Base-by-base conservation (phyloP, 2,888 invertebrate genomes). In the Mythimna loreyi region DNA sequence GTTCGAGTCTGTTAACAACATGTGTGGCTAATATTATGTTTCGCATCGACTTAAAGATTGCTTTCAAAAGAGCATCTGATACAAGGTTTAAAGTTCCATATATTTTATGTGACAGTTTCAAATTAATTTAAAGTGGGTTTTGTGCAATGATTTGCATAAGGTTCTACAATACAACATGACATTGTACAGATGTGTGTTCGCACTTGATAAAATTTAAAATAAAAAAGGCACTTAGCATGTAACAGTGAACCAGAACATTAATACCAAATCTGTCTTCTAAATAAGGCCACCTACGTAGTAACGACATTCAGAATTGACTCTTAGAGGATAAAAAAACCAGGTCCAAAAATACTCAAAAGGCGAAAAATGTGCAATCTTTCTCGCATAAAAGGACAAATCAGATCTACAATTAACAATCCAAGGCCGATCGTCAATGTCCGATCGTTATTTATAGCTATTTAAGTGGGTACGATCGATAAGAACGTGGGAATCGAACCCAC, bases 401-500 rank as follows among this genome's bases (percentile, higher is more conserved):
- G 30, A 53, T 63, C 63, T 71, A 76, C 69, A 76, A 80, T 80
- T 66, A 75, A 67, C 62, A 70, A 75, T 61, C 68, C 72, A 82
- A 84, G 84, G 82, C 28, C 64, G 61, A 64, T 75, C 61, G 66
- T 68, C 62, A 78, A 76, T 72, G 73, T 53, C 49, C 67, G 55
- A 72, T 67, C 49, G 49, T 77, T 84, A 82, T 83, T 83, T 82
- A 83, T 84, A 84, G 77, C 69, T 61, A 60, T 83, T 75, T 73
- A 82, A 83, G 84, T 80, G 80, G 72, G 47, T 53, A 40, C 67
- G 75, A 83, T 87, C 84, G 83, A 84, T 80, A 81, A 75, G 71
- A 73, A 78, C 84, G 86, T 86, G 86, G 85, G 86, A 86, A 87
- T 75, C 74, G 63, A 78, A 67, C 70, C 73, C 85, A 84, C 78